phyloP scores from a whole-genome alignment of 2,888 invertebrate genomes.

The Diogma glabrata region DNA sequence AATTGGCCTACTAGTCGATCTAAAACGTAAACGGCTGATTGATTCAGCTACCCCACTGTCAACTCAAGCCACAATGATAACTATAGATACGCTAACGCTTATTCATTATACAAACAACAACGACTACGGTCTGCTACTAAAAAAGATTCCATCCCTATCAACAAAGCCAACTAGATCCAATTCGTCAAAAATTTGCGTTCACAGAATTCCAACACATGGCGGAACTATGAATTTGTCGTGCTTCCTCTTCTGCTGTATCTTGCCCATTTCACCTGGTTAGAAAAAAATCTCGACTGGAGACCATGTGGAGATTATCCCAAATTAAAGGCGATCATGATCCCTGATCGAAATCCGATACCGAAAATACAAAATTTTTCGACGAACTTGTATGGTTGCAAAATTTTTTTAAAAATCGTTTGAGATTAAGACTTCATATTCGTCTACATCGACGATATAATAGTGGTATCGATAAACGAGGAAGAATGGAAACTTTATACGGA shows the following conservation, averaged over 20 bases:
- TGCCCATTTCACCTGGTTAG: too few relatives aligned
- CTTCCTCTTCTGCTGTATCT: neutral
- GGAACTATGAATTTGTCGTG: neutral
- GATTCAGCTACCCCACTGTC: neutral
- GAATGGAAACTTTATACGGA: too few relatives aligned
- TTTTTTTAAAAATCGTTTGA: too few relatives aligned
- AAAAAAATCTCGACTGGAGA: neutral
- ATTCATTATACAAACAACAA: neutral
- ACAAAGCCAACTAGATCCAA: neutral
- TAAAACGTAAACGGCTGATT: neutral
- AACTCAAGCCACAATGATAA: neutral
- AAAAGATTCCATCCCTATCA: neutral
- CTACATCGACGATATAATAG: too few relatives aligned
- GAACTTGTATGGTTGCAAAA: too few relatives aligned
- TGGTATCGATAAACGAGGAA: too few relatives aligned
- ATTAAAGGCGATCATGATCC: neutral
- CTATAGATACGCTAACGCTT: too few relatives aligned
- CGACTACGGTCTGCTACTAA: neutral
- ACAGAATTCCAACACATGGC: neutral
- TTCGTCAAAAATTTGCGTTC: too few relatives aligned
- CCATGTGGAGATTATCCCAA: neutral
- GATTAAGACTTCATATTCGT: too few relatives aligned
- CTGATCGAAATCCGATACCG: neutral
- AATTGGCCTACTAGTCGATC: neutral
- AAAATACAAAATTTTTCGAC: too few relatives aligned